These are phyloP conservation scores for Monodelphis domestica DNA, from an alignment of 2,797 vertebrate genomes.

Conservation along the genomic window DNA sequence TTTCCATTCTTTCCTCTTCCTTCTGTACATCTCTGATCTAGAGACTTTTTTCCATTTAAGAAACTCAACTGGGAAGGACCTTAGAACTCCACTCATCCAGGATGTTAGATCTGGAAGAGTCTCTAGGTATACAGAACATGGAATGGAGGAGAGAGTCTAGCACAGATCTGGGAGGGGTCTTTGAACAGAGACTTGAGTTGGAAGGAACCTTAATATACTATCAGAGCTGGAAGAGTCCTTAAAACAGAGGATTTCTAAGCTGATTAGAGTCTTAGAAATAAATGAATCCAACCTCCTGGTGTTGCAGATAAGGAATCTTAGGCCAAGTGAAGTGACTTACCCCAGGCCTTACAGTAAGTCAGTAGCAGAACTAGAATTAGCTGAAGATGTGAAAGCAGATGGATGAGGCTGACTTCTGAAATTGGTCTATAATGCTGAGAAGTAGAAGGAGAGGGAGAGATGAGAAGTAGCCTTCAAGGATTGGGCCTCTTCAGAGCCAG, in stretches of 20 bases:
- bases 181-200: neutral
- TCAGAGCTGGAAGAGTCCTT: neutral
- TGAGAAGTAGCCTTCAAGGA: neutral
- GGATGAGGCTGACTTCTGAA: neutral
- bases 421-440: neutral
- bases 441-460: neutral
- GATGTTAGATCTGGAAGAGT: neutral
- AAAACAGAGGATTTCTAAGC: neutral
- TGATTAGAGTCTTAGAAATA: neutral
- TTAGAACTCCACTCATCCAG: neutral
- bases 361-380: neutral
- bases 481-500: neutral
- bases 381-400: neutral
- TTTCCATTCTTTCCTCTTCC: neutral
- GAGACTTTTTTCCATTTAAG: neutral
- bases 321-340: neutral
- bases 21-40: neutral
- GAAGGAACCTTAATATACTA: neutral
- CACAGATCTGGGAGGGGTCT: neutral
- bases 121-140: neutral
- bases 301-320: neutral
- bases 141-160: neutral
- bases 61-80: neutral
- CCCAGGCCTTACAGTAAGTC: neutral
- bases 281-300: neutral